These are phyloP conservation scores for Neodiprion virginianus DNA, from an alignment of 1,140 invertebrate genomes.

Conservation along the genomic window DNA sequence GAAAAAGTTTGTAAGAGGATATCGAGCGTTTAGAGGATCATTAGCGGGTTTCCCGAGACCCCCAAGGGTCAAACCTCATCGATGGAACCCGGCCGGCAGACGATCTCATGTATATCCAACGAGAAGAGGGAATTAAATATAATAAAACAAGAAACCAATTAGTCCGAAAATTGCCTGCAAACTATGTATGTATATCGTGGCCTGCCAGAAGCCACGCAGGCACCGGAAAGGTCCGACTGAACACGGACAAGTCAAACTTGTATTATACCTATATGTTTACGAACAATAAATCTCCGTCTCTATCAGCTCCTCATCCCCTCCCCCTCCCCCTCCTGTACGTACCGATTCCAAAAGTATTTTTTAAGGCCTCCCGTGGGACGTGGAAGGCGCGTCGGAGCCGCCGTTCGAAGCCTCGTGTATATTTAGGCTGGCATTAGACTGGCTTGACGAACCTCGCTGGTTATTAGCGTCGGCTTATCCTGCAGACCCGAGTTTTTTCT, in stretches of 20 bases:
- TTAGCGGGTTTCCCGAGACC: not conserved
- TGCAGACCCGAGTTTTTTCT: not conserved
- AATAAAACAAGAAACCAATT: not conserved
- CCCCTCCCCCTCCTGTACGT: not conserved
- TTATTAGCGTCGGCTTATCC: constrained; percentile 40
- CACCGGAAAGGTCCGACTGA: too few relatives aligned
- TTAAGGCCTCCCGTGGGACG: not conserved
- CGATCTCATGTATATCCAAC: not conserved
- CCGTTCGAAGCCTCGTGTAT: constrained; percentile 34
- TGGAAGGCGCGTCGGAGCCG: constrained; percentile 8
- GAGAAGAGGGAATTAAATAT: not conserved
- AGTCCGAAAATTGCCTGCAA: not conserved
- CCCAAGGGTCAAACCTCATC: constrained; percentile 1
- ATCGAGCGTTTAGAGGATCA: not conserved
- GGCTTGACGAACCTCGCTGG: constrained; percentile 26
- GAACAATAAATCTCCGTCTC: not conserved
- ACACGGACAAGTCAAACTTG: too few relatives aligned
- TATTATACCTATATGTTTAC: not conserved
- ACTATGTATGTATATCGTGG: too few relatives aligned
- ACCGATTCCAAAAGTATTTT: not conserved
- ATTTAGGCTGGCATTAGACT: constrained; percentile 43
- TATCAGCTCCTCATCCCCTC: not conserved
- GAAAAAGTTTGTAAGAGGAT: not conserved
- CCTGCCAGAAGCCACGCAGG: too few relatives aligned
- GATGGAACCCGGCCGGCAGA: not conserved